Conservation (phyloP, 2,113 vertebrate species). For the Lates calcarifer region DNA sequence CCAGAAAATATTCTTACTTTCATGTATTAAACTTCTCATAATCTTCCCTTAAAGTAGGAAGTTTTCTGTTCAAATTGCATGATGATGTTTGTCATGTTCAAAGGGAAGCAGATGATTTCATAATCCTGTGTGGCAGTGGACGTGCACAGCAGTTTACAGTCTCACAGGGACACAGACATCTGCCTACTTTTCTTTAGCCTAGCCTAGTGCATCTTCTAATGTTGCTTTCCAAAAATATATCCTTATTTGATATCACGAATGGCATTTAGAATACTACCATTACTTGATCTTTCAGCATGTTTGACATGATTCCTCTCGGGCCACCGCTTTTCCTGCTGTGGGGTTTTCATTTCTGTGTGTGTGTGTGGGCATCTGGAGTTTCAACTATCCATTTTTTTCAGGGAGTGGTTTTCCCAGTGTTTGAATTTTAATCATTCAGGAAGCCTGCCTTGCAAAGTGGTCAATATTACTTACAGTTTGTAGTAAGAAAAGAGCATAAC, state of each 20-base stretch:
- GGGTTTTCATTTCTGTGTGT: constrained; percentile 7
- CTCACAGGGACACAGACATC: constrained; percentile 28
- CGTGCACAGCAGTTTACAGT: constrained; percentile 20
- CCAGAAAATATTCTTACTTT: constrained; percentile 11
- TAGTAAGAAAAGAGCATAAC: background rate
- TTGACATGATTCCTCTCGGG: constrained; percentile 2
- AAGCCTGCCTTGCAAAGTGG: background rate
- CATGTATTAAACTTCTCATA: constrained; percentile 28
- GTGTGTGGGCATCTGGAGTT: background rate
- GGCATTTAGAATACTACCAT: constrained; percentile 57
- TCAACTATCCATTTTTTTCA: background rate
- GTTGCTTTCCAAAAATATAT: constrained; percentile 54
- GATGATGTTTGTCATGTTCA: background rate
- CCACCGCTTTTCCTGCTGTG: background rate
- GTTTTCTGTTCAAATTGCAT: background rate
- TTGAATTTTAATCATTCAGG: constrained; percentile 1
- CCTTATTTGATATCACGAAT: constrained; percentile 61
- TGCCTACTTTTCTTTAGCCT: background rate
- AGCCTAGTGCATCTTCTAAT: constrained; percentile 1
- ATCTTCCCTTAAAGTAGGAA: background rate
- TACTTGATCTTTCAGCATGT: constrained; percentile 10
- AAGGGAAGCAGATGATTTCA: constrained; percentile 21
- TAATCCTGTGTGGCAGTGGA: background rate
- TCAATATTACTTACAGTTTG: constrained; percentile 7
- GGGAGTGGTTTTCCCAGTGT: background rate